phyloP scores from a whole-genome alignment of 2,888 invertebrate genomes.

The Machimus rusticus region DNA sequence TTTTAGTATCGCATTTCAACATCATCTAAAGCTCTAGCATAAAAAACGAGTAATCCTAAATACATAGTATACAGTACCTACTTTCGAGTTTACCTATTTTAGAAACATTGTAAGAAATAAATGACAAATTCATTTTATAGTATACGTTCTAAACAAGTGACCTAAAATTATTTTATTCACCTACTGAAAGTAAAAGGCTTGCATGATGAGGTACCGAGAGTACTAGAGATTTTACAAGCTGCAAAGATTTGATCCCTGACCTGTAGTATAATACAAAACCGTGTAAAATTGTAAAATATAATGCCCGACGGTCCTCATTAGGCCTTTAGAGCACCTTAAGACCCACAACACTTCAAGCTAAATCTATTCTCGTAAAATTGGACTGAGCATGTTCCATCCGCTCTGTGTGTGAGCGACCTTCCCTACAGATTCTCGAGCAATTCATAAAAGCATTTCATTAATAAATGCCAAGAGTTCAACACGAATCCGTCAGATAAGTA shows the following conservation, averaged over 20 bases:
- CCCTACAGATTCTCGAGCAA: background rate
- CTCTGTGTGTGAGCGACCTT: background rate
- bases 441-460: conserved; percentile 21
- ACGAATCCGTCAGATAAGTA: conserved; percentile 32
- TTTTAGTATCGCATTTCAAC: too few relatives aligned
- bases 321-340: background rate
- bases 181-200: background rate
- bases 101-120: background rate
- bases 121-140: background rate
- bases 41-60: too few relatives aligned
- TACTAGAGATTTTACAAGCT: background rate
- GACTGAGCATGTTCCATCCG: background rate
- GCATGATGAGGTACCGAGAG: background rate
- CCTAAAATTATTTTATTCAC: background rate
- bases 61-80: too few relatives aligned
- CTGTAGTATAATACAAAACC: background rate
- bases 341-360: background rate
- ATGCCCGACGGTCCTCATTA: background rate
- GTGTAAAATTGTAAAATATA: background rate
- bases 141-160: background rate
- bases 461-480: conserved; percentile 36
- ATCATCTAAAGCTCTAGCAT: too few relatives aligned
- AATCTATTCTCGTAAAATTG: background rate
- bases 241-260: background rate
- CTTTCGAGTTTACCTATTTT: background rate